Evolutionary conservation across 2,113 vertebrate genomes (phyloP), one percentile per base, ranked within the genome.

Genomic region (Brienomyrus longianalis): DNA sequence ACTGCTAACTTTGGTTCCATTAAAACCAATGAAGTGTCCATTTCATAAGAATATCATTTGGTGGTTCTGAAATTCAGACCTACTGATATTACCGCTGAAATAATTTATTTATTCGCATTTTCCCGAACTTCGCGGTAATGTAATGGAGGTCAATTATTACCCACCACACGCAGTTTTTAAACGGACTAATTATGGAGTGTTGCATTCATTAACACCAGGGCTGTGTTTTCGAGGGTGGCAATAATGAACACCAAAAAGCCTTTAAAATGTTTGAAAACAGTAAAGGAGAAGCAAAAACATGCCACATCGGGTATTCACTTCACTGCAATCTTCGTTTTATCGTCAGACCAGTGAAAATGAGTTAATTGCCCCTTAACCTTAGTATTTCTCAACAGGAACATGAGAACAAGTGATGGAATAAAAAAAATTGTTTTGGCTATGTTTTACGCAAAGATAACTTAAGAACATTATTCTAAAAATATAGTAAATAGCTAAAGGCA

Each of bases 121-220:
- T 84, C 52, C 39, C 54, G 13, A 89, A 62, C n/a, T 45, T n/a
- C 27, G 31, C 17, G 31, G 47, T 54, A 47, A 59, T 84, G 94
- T 95, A 95, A 95, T 95, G 91, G 90, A 93, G 93, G 90, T 93
- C 92, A 91, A 90, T 93, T 90, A 91, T 80, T 86, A 87, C 66
- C 86, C 91, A 93, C 95, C 95, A 94, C 95, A 96, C 96, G 96
- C 95, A 95, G 95, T 94, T 91, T 93, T 95, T 95, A 93, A 93
- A 95, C 93, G 92, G 94, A 91, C 92, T 95, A 93, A 94, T 95
- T 94, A 95, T 95, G 95, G 95, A 96, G 93, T 93, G 93, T 94
- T 95, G 85, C 51, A 21, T 95, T 94, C 93, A 94, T 95, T 95
- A 54, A 52, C 45, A 87, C 51, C 51, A 87, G 51, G 85, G 23